Percentiles rank a stretch among this genome's conserved stretches.
phyloP scores from a whole-genome alignment of 2,797 vertebrate genomes.

The Gymnocypris eckloni region DNA sequence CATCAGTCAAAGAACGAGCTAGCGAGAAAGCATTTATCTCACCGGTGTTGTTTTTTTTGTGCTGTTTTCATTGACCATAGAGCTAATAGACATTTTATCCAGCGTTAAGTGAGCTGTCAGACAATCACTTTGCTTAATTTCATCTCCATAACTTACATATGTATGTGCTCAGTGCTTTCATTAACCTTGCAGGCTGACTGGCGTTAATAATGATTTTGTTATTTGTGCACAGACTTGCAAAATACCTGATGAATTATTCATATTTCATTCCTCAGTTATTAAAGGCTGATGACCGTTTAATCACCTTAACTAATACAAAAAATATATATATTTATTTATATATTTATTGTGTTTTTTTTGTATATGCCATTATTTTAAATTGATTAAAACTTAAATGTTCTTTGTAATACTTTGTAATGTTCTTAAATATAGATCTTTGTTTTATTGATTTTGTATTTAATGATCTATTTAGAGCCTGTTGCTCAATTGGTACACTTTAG shows the following conservation, averaged over 20 bases:
- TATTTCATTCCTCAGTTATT: conserved; percentile 50
- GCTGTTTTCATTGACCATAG: conserved; percentile 41
- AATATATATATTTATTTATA: conserved; percentile 50
- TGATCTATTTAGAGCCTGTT: neutral
- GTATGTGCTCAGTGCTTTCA: conserved; percentile 57
- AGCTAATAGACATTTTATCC: conserved; percentile 51
- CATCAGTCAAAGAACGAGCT: conserved; percentile 28
- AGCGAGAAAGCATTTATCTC: conserved; percentile 45
- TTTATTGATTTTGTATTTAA: neutral
- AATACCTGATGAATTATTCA: conserved; percentile 62
- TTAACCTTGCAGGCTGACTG: conserved; percentile 60
- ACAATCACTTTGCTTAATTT: conserved; percentile 61
- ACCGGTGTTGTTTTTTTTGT: neutral
- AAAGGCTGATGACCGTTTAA: conserved; percentile 57
- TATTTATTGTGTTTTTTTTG: neutral
- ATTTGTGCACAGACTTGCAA: conserved; percentile 58
- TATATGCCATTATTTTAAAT: conserved; percentile 1
- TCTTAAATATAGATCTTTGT: neutral
- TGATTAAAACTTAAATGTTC: neutral
- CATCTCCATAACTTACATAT: conserved; percentile 61
- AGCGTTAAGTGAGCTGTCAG: conserved; percentile 49
- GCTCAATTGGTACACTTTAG: neutral
- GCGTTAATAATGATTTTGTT: conserved; percentile 60
- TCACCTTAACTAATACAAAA: conserved; percentile 58
- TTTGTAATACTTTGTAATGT: too few relatives aligned